Evolutionary conservation across 2,888 invertebrate species (phyloP).

Genomic region (Drosophila hamatofila): DNA sequence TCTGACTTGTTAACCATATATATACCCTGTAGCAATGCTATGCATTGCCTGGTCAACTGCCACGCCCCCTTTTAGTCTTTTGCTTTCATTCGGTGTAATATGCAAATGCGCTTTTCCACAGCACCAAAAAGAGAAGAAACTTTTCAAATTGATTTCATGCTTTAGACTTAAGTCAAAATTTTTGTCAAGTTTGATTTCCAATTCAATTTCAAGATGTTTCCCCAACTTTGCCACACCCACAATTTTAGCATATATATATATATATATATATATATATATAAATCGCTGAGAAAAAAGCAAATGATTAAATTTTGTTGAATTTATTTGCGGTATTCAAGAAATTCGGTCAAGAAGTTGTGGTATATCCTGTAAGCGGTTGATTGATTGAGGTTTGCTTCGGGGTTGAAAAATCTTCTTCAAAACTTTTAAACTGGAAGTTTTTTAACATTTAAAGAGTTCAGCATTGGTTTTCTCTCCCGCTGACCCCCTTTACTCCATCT

Average conservation of each 20-base stretch:
- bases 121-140: slow-evolving; percentile 20
- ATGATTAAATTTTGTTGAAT: slow-evolving; percentile 32
- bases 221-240: slow-evolving; percentile 4
- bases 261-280: too few species aligned
- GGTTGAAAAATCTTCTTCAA: background rate
- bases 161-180: slow-evolving; percentile 14
- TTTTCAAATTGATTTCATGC: slow-evolving; percentile 52
- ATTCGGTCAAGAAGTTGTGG: slow-evolving; percentile 6
- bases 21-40: background rate
- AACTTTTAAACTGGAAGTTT: background rate
- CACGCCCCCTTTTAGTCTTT: slow-evolving; percentile 3
- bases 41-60: slow-evolving; percentile 16
- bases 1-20: background rate
- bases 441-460: background rate
- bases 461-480: background rate
- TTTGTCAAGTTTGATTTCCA: slow-evolving; percentile 30
- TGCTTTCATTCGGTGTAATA: slow-evolving; percentile 21
- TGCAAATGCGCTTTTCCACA: slow-evolving; percentile 34
- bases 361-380: background rate
- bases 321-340: slow-evolving; percentile 33
- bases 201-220: slow-evolving; percentile 35
- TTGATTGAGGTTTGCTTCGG: background rate
- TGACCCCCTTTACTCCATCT: too few species aligned
- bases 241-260: slow-evolving; percentile 17
- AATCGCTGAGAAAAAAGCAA: slow-evolving; percentile 6